phyloP scores from a whole-genome alignment of 2,113 vertebrate species.

The Perca flavescens region DNA sequence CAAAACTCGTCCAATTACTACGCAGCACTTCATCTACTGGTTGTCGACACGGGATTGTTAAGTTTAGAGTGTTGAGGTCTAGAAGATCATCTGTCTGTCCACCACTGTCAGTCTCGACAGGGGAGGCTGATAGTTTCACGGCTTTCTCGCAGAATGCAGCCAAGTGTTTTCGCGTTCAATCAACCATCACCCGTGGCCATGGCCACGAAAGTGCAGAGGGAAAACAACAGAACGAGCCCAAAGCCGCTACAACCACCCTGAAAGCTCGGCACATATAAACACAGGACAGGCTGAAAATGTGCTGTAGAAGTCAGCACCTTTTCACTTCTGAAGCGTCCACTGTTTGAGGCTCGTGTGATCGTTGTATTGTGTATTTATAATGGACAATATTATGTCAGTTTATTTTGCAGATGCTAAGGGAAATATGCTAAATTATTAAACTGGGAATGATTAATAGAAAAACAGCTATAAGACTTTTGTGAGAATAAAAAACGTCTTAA shows the following conservation, averaged over 20 bases:
- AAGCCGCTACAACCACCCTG: conserved; percentile 65
- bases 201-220: conserved; percentile 62
- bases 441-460: background rate
- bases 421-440: background rate
- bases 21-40: conserved; percentile 55
- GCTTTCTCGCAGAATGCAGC: conserved; percentile 72
- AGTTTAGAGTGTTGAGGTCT: conserved; percentile 59
- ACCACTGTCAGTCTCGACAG: conserved; percentile 47
- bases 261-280: conserved; percentile 46
- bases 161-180: conserved; percentile 81
- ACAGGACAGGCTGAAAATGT: conserved; percentile 32
- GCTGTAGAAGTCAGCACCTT: conserved; percentile 45
- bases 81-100: conserved; percentile 68
- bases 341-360: background rate
- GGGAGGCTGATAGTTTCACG: conserved; percentile 70
- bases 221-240: conserved; percentile 74
- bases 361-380: conserved; percentile 11
- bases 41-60: conserved; percentile 64
- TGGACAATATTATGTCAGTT: conserved; percentile 1
- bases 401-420: conserved; percentile 12
- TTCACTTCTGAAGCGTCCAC: background rate
- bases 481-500: background rate
- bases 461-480: background rate
- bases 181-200: conserved; percentile 83
- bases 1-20: conserved; percentile 42